Percentiles rank a stretch among this genome's conserved stretches.
Evolutionary conservation across 2,113 vertebrate genomes (phyloP).

Genomic region (Scatophagus argus): DNA sequence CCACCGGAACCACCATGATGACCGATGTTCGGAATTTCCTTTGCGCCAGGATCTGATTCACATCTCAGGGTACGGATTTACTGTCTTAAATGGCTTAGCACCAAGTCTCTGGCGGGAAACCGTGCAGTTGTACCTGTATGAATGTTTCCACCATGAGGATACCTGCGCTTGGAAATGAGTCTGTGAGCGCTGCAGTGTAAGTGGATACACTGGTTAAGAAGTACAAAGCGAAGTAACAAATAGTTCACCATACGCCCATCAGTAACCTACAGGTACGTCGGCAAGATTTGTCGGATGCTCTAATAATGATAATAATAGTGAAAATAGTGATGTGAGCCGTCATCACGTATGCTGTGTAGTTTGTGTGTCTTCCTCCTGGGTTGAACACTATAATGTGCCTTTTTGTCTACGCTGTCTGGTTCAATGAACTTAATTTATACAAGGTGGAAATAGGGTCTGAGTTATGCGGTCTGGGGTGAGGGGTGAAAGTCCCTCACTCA

Average conservation of each 20-base stretch:
- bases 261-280: constrained; percentile 49
- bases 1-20: constrained; percentile 9
- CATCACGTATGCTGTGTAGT: too few relatives aligned
- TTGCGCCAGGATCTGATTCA: constrained; percentile 14
- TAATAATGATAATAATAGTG: neutral
- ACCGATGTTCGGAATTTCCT: constrained; percentile 6
- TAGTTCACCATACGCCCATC: constrained; percentile 7
- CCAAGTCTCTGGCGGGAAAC: constrained; percentile 13
- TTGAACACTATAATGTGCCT: neutral
- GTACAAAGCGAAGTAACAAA: constrained; percentile 29
- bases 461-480: constrained; percentile 1
- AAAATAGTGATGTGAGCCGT: neutral
- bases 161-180: constrained; percentile 49
- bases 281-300: neutral
- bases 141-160: constrained; percentile 38
- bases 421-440: constrained; percentile 6
- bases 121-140: constrained; percentile 49
- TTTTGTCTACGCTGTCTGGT: constrained; percentile 1
- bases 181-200: constrained; percentile 10
- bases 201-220: constrained; percentile 22
- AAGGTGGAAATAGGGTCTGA: constrained; percentile 20
- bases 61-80: constrained; percentile 5
- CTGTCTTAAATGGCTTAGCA: constrained; percentile 24
- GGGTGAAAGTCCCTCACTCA: constrained; percentile 20
- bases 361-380: neutral